These are phyloP conservation scores for Butorides virescens DNA, from an alignment of 2,113 vertebrate genomes.

Conservation along the genomic window DNA sequence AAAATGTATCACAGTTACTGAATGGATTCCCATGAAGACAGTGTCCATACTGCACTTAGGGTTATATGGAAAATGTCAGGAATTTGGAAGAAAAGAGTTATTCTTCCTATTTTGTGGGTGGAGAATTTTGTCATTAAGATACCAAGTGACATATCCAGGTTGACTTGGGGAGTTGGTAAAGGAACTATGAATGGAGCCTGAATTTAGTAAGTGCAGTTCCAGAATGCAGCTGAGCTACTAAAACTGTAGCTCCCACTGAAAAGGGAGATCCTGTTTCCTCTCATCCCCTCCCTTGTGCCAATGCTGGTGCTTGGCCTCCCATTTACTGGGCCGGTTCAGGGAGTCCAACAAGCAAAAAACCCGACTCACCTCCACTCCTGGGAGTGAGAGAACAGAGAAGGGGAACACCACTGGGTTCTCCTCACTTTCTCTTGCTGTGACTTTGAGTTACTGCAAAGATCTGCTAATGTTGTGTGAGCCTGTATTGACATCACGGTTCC, in stretches of 20 bases:
- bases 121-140: not conserved
- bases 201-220: not conserved
- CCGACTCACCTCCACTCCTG: not conserved
- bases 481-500: not conserved
- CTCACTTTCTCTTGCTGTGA: not conserved
- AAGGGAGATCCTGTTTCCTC: not conserved
- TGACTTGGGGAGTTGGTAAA: not conserved
- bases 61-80: not conserved
- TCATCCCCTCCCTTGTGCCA: not conserved
- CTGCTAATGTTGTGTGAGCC: not conserved
- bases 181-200: not conserved
- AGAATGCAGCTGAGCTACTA: not conserved
- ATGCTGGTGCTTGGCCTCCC: not conserved
- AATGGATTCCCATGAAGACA: not conserved
- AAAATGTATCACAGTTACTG: not conserved
- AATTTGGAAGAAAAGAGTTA: not conserved
- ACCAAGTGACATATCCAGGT: not conserved
- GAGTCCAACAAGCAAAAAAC: not conserved
- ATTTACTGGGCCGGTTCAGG: not conserved
- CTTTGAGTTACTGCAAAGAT: not conserved
- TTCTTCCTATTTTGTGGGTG: not conserved
- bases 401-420: not conserved
- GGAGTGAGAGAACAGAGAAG: not conserved
- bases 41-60: not conserved
- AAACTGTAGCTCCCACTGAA: not conserved